Conservation (phyloP, 1,140 invertebrate genomes). For the Diplogasteroides magnus region DNA sequence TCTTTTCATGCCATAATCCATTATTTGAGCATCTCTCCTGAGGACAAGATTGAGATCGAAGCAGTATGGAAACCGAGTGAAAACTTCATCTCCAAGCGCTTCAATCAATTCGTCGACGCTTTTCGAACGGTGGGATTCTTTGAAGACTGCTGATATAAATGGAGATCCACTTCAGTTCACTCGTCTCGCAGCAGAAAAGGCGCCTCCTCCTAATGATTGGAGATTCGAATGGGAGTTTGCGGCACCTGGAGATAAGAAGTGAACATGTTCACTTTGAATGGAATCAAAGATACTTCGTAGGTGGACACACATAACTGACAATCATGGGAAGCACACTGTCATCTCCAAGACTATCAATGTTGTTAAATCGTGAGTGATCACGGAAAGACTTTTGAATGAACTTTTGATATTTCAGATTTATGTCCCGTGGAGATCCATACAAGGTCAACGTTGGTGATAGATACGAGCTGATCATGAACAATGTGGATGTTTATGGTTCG, state of each 20-base stretch:
- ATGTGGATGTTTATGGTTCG: conserved; percentile 15
- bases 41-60: conserved; percentile 24
- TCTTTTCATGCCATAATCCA: not conserved
- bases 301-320: conserved; percentile 8
- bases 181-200: conserved; percentile 1
- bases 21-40: conserved; percentile 17
- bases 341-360: not conserved
- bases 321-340: conserved; percentile 7
- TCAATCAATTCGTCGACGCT: conserved; percentile 16
- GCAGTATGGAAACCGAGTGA: conserved; percentile 14
- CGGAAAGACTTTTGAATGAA: conserved; percentile 2
- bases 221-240: conserved; percentile 24
- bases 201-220: conserved; percentile 11
- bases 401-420: conserved; percentile 9
- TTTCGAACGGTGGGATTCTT: conserved; percentile 8
- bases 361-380: conserved; percentile 1
- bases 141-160: not conserved
- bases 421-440: conserved; percentile 6
- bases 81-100: not conserved
- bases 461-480: conserved; percentile 15
- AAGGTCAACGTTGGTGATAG: conserved; percentile 17
- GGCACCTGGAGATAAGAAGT: no score
- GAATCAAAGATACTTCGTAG: no score
- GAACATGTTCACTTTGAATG: no score
- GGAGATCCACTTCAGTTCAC: conserved; percentile 8